phyloP scores from a whole-genome alignment of 2,888 invertebrate species.

The Oscheius onirici region DNA sequence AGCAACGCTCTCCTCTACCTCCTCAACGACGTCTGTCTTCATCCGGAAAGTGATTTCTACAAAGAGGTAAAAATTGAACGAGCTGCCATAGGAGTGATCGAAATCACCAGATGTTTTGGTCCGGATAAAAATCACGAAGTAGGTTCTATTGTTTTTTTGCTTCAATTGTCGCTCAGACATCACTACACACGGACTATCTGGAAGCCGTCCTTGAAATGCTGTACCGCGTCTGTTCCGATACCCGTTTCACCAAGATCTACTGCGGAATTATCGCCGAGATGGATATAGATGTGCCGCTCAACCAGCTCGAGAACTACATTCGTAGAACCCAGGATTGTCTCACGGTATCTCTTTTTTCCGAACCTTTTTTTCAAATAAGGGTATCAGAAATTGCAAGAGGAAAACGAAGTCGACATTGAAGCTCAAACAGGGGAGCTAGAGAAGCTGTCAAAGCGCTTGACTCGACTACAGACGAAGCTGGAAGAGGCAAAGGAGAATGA shows the following conservation, averaged over 20 bases:
- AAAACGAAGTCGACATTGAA: background rate
- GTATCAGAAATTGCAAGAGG: background rate
- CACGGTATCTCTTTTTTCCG: no score
- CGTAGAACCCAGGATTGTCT: background rate
- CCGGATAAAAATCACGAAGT: background rate
- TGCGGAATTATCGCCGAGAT: background rate
- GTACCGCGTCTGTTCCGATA: background rate
- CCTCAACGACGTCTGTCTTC: background rate
- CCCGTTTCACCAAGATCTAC: background rate
- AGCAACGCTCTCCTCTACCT: background rate
- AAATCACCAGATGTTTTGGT: background rate
- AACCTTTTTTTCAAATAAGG: no score
- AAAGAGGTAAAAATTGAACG: background rate
- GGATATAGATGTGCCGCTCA: background rate
- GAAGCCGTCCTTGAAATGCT: background rate
- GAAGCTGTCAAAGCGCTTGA: background rate
- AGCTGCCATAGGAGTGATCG: background rate
- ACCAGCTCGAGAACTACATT: background rate
- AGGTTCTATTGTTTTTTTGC: background rate
- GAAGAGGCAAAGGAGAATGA: background rate
- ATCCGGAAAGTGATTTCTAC: background rate
- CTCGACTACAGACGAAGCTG: background rate
- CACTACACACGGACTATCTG: background rate
- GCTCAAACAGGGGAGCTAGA: background rate
- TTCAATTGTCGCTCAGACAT: background rate